Evolutionary conservation across 2,797 vertebrate genomes (phyloP).

Genomic region (Sebastolobus alascanus): DNA sequence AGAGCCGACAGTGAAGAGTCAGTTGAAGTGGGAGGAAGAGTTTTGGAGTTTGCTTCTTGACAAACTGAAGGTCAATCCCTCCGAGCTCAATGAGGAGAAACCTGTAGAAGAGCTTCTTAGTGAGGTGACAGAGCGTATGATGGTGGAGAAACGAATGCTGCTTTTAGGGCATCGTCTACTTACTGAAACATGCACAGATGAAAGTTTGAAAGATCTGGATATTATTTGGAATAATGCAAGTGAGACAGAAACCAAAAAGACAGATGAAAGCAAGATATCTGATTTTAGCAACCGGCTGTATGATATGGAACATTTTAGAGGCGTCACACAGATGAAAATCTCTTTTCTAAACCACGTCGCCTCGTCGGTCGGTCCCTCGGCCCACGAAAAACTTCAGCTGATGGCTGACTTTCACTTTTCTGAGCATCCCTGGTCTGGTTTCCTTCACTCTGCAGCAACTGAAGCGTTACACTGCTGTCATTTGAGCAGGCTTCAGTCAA

Average conservation of each 20-base stretch:
- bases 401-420: constrained; percentile 18
- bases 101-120: constrained; percentile 28
- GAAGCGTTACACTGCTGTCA: constrained; percentile 66
- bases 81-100: constrained; percentile 18
- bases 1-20: constrained; percentile 17
- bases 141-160: constrained; percentile 66
- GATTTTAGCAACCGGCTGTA: not conserved
- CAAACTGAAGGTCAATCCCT: constrained; percentile 32
- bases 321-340: constrained; percentile 50
- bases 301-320: constrained; percentile 40
- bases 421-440: constrained; percentile 10
- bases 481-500: constrained; percentile 31
- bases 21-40: constrained; percentile 65
- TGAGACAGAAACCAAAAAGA: constrained; percentile 12
- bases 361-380: constrained; percentile 29
- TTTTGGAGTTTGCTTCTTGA: constrained; percentile 68
- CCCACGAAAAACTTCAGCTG: constrained; percentile 34
- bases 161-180: constrained; percentile 46
- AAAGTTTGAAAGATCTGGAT: constrained; percentile 24
- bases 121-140: constrained; percentile 48
- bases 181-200: constrained; percentile 10
- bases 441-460: constrained; percentile 53
- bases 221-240: constrained; percentile 23
- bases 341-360: constrained; percentile 57
- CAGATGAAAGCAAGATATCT: not conserved